phyloP scores from a whole-genome alignment of 1,140 invertebrate genomes.

The Macrostomum lignano region DNA sequence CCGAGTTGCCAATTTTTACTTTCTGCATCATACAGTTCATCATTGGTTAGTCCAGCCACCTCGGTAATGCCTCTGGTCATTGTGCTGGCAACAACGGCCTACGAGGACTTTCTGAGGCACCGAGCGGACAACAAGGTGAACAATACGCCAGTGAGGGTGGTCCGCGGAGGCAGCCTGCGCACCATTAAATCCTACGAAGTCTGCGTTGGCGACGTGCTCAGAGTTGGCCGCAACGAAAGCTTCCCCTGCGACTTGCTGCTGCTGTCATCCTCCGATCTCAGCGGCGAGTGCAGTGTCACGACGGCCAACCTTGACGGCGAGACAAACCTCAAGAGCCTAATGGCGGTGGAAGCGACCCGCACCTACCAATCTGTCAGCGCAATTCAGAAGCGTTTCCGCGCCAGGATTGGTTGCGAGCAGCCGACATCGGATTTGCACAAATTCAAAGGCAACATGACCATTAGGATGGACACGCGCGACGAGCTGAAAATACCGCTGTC shows the following conservation, averaged over 20 bases:
- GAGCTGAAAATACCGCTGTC: slow-evolving; percentile 24
- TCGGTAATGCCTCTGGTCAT: slow-evolving; percentile 44
- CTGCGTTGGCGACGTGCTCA: slow-evolving; percentile 42
- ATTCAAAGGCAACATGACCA: slow-evolving; percentile 36
- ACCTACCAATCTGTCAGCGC: too few species aligned
- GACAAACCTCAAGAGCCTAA: slow-evolving; percentile 34
- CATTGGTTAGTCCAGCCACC: slow-evolving; percentile 42
- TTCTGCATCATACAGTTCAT: too few species aligned
- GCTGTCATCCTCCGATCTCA: slow-evolving; percentile 45
- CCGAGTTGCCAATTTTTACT: too few species aligned
- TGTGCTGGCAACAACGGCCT: slow-evolving; percentile 41
- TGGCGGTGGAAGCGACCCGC: slow-evolving; percentile 1
- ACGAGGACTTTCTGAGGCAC: slow-evolving; percentile 32
- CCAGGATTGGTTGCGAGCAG: slow-evolving; percentile 31
- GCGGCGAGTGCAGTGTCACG: slow-evolving; percentile 89
- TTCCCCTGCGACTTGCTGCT: slow-evolving; percentile 52
- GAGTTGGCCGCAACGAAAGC: slow-evolving; percentile 38
- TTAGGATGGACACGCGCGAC: too few species aligned
- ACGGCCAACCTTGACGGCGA: slow-evolving; percentile 91
- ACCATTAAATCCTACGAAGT: not conserved
- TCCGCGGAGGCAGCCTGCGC: slow-evolving; percentile 30
- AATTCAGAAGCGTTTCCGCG: too few species aligned
- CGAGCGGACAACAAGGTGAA: slow-evolving; percentile 44
- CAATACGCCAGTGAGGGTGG: slow-evolving; percentile 33
- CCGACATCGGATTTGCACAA: slow-evolving; percentile 40